These are phyloP conservation scores for Drosophila parvula DNA, from an alignment of 1,140 invertebrate genomes.

Conservation along the genomic window DNA sequence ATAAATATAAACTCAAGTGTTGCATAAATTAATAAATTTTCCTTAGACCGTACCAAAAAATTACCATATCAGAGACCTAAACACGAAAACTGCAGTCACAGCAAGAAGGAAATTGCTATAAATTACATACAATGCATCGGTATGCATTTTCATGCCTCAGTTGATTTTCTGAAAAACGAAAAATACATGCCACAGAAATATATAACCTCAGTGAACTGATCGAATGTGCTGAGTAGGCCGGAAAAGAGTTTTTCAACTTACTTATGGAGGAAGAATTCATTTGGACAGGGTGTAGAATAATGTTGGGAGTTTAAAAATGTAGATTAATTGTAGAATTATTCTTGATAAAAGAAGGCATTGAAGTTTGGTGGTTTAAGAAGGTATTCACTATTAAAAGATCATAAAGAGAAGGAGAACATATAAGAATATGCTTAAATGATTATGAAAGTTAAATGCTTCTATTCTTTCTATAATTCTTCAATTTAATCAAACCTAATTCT, in stretches of 20 bases:
- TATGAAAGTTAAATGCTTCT: no score
- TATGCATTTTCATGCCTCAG: conserved; percentile 71
- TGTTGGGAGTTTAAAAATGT: not conserved
- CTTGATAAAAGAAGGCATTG: no score
- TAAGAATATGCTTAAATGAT: no score
- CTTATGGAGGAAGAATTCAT: not conserved
- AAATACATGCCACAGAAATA: conserved; percentile 49
- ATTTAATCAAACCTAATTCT: no score
- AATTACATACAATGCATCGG: conserved; percentile 67
- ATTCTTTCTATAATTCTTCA: no score
- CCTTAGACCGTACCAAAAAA: conserved; percentile 27
- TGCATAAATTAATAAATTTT: conserved; percentile 75
- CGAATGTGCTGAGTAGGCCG: conserved; percentile 37
- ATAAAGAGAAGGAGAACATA: no score
- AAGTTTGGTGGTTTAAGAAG: no score
- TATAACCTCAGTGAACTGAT: conserved; percentile 25
- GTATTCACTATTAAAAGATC: no score
- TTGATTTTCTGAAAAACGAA: conserved; percentile 51
- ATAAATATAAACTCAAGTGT: conserved; percentile 64
- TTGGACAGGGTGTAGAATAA: not conserved
- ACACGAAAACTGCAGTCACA: conserved; percentile 54
- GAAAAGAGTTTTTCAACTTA: not conserved
- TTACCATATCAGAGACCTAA: conserved; percentile 60
- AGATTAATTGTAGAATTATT: no score
- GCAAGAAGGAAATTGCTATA: conserved; percentile 70